These are phyloP conservation scores for Sebastes oblongus DNA, from an alignment of 2,797 vertebrate genomes.

Conservation along the genomic window DNA sequence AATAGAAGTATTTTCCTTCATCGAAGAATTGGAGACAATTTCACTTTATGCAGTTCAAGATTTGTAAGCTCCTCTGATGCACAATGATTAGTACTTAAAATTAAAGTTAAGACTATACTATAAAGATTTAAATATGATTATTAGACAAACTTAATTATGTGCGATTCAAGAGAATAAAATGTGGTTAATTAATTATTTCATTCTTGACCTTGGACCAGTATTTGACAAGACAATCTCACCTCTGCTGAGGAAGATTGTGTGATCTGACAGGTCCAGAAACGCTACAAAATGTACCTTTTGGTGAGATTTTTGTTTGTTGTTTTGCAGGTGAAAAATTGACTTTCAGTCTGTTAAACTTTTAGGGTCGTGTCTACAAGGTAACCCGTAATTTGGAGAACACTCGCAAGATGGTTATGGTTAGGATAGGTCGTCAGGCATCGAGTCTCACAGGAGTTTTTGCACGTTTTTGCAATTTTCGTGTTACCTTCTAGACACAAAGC, in stretches of 20 bases:
- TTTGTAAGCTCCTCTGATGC: background rate
- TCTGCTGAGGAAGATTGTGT: background rate
- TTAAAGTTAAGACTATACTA: background rate
- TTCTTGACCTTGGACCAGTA: background rate
- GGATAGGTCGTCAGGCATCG: background rate
- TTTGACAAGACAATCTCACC: background rate
- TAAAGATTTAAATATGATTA: background rate
- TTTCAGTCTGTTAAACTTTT: background rate
- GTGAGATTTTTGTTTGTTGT: background rate
- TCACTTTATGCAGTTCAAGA: background rate
- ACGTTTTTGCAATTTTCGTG: background rate
- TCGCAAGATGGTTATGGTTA: background rate
- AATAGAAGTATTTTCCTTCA: background rate
- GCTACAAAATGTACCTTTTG: background rate
- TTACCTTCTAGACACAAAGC: background rate
- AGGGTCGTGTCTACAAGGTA: background rate
- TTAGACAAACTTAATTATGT: background rate
- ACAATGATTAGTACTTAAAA: background rate
- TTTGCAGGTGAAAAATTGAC: background rate
- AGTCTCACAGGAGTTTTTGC: background rate
- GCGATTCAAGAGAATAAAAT: no score
- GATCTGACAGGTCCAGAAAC: background rate
- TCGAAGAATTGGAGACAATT: background rate
- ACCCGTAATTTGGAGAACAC: background rate
- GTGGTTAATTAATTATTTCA: no score